Conservation (phyloP, 2,113 vertebrate genomes). For the Passer montanus region DNA sequence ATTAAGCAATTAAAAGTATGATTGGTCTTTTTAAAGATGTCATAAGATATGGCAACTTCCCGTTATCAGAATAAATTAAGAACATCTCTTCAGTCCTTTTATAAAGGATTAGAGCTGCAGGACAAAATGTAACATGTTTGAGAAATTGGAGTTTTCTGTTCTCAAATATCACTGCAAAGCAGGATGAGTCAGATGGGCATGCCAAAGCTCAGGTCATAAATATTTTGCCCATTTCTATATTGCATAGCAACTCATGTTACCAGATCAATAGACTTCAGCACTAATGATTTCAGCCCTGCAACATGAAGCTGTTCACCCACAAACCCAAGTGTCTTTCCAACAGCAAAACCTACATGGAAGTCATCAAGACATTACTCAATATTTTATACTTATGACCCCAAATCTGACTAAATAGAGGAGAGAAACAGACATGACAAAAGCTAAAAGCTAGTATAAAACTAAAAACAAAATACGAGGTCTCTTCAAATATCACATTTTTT, state of each 20-base stretch:
- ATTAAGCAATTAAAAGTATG: conserved; percentile 54
- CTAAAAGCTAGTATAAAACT: not conserved
- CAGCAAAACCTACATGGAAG: not conserved
- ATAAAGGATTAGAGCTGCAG: not conserved
- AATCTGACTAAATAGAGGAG: not conserved
- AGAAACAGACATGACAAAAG: not conserved
- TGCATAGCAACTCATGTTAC: not conserved
- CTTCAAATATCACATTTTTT: not conserved
- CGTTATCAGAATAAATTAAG: conserved; percentile 47
- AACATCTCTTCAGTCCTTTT: not conserved
- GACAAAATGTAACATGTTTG: not conserved
- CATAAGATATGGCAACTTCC: conserved; percentile 38
- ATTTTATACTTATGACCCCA: not conserved
- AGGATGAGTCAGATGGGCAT: conserved; percentile 8
- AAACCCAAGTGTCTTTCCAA: not conserved
- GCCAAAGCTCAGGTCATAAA: not conserved
- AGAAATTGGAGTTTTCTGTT: not conserved
- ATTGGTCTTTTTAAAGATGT: conserved; percentile 52
- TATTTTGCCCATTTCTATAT: not conserved
- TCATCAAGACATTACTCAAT: not conserved
- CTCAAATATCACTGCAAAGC: not conserved
- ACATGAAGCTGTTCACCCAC: not conserved
- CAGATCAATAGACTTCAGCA: not conserved
- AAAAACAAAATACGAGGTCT: not conserved
- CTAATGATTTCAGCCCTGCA: not conserved